phyloP scores from a whole-genome alignment of 2,113 vertebrate genomes.

The Leptobrachium ailaonicum region DNA sequence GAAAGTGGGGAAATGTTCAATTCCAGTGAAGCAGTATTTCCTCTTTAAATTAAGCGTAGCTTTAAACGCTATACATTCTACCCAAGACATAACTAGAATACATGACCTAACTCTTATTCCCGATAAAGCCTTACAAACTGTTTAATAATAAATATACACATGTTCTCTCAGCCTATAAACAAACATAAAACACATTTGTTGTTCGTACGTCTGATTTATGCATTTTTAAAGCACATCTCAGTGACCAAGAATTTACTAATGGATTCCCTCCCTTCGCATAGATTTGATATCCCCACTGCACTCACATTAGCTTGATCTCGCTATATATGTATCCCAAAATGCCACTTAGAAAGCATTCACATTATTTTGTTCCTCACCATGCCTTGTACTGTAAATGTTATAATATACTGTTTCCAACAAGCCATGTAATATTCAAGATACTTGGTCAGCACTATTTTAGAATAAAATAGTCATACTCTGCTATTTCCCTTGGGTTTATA shows the following conservation, averaged over 20 bases:
- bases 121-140: too few relatives aligned
- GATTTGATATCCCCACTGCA: slow-evolving; percentile 1
- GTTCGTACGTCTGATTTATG: too few relatives aligned
- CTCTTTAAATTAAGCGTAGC: too few relatives aligned
- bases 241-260: slow-evolving; percentile 15
- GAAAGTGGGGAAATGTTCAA: too few relatives aligned
- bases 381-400: slow-evolving; percentile 2
- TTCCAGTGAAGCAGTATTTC: too few relatives aligned
- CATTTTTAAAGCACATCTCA: slow-evolving; percentile 2
- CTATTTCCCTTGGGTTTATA: slow-evolving; percentile 31
- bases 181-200: too few relatives aligned
- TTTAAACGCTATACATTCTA: too few relatives aligned
- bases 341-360: slow-evolving; percentile 16
- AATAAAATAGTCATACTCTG: slow-evolving; percentile 38
- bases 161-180: too few relatives aligned
- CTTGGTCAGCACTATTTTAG: slow-evolving; percentile 41
- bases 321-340: slow-evolving; percentile 19
- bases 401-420: slow-evolving; percentile 14
- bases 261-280: slow-evolving; percentile 8
- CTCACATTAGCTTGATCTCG: too few relatives aligned
- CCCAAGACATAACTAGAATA: too few relatives aligned
- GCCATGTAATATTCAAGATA: slow-evolving; percentile 10
- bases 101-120: too few relatives aligned
- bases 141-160: too few relatives aligned
- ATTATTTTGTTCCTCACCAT: slow-evolving; percentile 17